phyloP scores from a whole-genome alignment of 2,888 invertebrate genomes.

The Caenorhabditis zanzibari region DNA sequence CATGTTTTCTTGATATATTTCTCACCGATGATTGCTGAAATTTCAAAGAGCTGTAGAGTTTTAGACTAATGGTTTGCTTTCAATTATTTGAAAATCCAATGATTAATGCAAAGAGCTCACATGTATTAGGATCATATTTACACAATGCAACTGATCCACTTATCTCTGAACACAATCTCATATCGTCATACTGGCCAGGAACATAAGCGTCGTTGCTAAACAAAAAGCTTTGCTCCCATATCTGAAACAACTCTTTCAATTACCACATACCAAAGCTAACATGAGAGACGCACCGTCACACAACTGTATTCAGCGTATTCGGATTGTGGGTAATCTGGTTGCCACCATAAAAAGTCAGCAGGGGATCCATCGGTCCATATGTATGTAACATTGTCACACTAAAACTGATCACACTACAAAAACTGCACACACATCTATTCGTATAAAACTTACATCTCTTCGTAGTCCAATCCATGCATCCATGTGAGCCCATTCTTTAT shows the following conservation, averaged over 20 bases:
- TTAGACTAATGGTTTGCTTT: no score
- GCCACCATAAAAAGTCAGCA: constrained; percentile 55
- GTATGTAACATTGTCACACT: constrained; percentile 53
- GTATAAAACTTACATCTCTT: not conserved
- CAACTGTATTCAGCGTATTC: constrained; percentile 47
- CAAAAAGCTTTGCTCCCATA: not conserved
- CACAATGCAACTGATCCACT: constrained; percentile 7
- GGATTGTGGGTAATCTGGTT: constrained; percentile 34
- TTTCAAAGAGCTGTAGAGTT: no score
- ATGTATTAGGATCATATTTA: constrained; percentile 44
- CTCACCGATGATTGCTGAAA: not conserved
- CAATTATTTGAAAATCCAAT: no score
- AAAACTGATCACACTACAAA: not conserved
- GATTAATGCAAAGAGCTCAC: not conserved
- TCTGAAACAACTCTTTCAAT: not conserved
- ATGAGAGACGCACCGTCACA: constrained; percentile 23
- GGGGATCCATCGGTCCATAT: constrained; percentile 55
- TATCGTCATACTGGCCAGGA: constrained; percentile 55
- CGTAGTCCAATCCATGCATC: constrained; percentile 15
- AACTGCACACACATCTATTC: not conserved
- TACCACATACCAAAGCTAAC: no score
- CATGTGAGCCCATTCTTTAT: not conserved
- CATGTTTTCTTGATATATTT: constrained; percentile 4
- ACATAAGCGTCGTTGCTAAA: constrained; percentile 7
- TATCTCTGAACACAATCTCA: constrained; percentile 42